phyloP scores from a whole-genome alignment of 2,113 vertebrate species.

The Stercorarius parasiticus region DNA sequence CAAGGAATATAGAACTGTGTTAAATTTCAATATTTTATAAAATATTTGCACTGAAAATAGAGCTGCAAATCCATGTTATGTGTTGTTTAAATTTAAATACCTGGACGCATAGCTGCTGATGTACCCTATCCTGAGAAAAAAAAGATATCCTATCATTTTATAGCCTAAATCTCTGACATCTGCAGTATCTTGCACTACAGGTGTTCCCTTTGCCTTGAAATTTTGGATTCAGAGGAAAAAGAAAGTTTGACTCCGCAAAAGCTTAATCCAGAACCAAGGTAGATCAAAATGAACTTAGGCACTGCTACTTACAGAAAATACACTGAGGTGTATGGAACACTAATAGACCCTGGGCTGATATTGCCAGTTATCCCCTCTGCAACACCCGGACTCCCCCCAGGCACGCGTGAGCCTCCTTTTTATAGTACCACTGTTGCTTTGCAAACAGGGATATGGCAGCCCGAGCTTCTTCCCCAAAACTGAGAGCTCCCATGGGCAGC shows the following conservation, averaged over 20 bases:
- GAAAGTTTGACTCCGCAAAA: background rate
- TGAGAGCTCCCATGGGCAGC: background rate
- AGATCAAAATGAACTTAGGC: background rate
- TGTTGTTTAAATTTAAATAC: constrained; percentile 22
- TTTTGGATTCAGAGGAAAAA: background rate
- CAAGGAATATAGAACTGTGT: background rate
- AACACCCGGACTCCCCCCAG: background rate
- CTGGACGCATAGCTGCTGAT: background rate
- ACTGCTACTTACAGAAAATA: background rate
- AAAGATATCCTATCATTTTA: background rate
- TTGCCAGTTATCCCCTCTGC: background rate
- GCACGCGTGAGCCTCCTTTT: background rate
- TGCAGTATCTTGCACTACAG: background rate
- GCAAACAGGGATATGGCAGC: background rate
- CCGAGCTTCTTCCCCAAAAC: background rate
- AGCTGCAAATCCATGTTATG: constrained; percentile 1
- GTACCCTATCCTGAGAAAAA: background rate
- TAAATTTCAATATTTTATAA: constrained; percentile 40
- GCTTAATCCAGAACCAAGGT: background rate
- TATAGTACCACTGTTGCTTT: background rate
- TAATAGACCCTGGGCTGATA: background rate
- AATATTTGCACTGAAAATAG: constrained; percentile 15
- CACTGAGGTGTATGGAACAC: background rate
- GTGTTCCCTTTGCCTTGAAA: background rate
- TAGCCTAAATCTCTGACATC: background rate